Evolutionary conservation across 2,113 vertebrate species (phyloP).

Genomic region (Bucco capensis): DNA sequence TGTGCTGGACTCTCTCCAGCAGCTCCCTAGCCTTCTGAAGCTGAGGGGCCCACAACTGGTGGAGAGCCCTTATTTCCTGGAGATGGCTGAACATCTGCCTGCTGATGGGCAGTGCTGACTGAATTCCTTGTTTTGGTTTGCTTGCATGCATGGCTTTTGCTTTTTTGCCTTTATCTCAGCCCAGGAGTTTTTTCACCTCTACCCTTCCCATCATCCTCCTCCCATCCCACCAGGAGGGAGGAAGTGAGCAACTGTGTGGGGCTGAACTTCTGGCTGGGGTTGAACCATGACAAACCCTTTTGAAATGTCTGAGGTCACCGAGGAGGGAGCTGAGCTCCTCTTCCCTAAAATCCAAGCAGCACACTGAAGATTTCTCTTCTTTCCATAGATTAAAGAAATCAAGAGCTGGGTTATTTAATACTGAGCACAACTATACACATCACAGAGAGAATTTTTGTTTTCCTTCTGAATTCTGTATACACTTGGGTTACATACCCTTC

Average conservation of each 20-base stretch:
- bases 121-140: background rate
- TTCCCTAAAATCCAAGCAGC: background rate
- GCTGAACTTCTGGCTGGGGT: background rate
- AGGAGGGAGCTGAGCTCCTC: background rate
- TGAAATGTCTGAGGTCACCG: background rate
- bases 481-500: background rate
- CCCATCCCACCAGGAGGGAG: background rate
- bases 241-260: background rate
- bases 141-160: background rate
- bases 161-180: background rate
- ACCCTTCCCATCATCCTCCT: background rate
- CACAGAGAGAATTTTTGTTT: background rate
- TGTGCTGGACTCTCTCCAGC: too few relatives aligned
- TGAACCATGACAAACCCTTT: background rate
- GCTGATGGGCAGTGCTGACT: too few relatives aligned
- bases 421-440: background rate
- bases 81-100: background rate
- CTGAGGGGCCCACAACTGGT: too few relatives aligned
- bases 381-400: background rate
- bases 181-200: background rate
- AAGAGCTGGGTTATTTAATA: background rate
- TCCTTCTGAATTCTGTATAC: background rate
- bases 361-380: background rate
- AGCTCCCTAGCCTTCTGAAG: too few relatives aligned
- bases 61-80: background rate